Evolutionary conservation across 2,888 invertebrate genomes (phyloP).

Genomic region (Ormyrus thymus): DNA sequence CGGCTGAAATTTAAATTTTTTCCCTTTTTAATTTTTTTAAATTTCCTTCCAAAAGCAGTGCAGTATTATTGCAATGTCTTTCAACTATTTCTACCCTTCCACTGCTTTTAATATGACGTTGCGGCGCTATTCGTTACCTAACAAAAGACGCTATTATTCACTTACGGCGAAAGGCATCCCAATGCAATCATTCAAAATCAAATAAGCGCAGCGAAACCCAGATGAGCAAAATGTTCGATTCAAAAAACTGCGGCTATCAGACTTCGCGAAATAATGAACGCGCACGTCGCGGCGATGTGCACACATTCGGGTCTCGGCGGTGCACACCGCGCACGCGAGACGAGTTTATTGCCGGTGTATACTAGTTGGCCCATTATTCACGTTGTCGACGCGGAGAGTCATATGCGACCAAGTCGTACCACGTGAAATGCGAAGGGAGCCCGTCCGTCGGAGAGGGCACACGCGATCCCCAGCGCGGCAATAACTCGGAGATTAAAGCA

Average conservation of each 20-base stretch:
- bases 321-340: conserved; percentile 32
- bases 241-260: conserved; percentile 4
- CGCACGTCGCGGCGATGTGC: conserved; percentile 14
- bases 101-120: too few relatives aligned
- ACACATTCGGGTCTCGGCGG: conserved; percentile 7
- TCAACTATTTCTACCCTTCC: too few relatives aligned
- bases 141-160: too few relatives aligned
- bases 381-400: conserved; percentile 60
- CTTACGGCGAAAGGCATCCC: too few relatives aligned
- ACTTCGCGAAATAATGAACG: conserved; percentile 16
- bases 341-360: conserved; percentile 60
- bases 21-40: conserved; percentile 1
- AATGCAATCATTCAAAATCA: too few relatives aligned
- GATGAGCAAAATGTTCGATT: neutral
- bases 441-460: conserved; percentile 41
- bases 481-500: conserved; percentile 74
- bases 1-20: conserved; percentile 25
- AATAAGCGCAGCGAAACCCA: neutral
- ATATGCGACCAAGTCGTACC: conserved; percentile 58
- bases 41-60: neutral
- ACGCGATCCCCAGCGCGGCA: conserved; percentile 66
- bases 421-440: conserved; percentile 63
- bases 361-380: conserved; percentile 64
- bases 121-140: too few relatives aligned
- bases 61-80: too few relatives aligned